phyloP scores from a whole-genome alignment of 2,797 vertebrate genomes.

The Bovichtus diacanthus region DNA sequence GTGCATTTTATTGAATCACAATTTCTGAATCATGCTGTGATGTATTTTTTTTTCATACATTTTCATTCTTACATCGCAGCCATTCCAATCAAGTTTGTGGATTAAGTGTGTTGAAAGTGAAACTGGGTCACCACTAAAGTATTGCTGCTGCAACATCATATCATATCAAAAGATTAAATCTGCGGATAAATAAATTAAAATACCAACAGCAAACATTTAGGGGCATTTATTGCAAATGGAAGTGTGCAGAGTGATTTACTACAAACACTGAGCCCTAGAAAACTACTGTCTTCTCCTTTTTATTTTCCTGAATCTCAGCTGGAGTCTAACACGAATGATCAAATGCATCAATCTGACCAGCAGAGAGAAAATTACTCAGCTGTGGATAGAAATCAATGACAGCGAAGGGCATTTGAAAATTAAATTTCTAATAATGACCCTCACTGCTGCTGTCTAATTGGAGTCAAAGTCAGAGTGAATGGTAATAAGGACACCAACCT shows the following conservation, averaged over 20 bases:
- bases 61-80: constrained; percentile 54
- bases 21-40: constrained; percentile 63
- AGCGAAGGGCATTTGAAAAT: constrained; percentile 90
- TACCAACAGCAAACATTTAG: constrained; percentile 47
- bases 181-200: constrained; percentile 60
- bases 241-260: constrained; percentile 27
- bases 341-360: constrained; percentile 59
- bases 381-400: constrained; percentile 90
- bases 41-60: constrained; percentile 41
- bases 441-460: constrained; percentile 76
- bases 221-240: constrained; percentile 49
- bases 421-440: constrained; percentile 85
- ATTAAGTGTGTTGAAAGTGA: constrained; percentile 63
- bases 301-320: constrained; percentile 36
- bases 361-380: constrained; percentile 68
- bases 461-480: constrained; percentile 77
- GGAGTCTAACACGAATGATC: constrained; percentile 51
- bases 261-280: constrained; percentile 17
- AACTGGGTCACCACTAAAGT: constrained; percentile 71
- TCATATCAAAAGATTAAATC: constrained; percentile 69
- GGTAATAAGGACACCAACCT: constrained; percentile 70
- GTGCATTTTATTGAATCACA: constrained; percentile 74
- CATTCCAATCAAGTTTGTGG: constrained; percentile 67
- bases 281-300: constrained; percentile 19
- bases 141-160: constrained; percentile 49